Base-by-base conservation (phyloP, 2,113 vertebrate species). In the Megaleporinus macrocephalus region DNA sequence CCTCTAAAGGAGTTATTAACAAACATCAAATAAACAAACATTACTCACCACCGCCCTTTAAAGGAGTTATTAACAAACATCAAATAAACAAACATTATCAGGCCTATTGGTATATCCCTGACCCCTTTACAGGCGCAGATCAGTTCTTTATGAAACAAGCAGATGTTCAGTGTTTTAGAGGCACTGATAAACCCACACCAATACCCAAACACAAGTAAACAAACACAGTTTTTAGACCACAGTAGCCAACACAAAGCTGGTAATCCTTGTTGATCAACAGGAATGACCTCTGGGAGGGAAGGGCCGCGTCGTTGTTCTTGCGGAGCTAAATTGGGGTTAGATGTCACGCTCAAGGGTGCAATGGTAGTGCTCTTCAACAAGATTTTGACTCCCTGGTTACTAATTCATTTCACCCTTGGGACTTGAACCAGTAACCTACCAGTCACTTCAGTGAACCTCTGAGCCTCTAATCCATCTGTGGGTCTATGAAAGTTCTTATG, bases 291-390 rank as follows among this genome's bases (percentile, higher is more conserved):
- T 15, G 29, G 66, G 22, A 24, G 51, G 33, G 5, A 24, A 55
- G 18, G 14, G 33, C 18, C 7, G 14, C 59, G 61, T 68, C 49
- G 41, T 66, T 55, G 47, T 51, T 47, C 44, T 12, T 27, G 74
- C 44, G 16, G 49, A 53, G 47, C n/a, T 18, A 14, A 10, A 77
- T 24, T 53, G 36, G 44, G 74, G 74, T 77, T 57, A 71, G 27
- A 9, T 9, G 62, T 69, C 33, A 61, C 20, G 11, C 36, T 72
- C 41, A 72, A 77, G 44, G 81, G 27, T 20, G 30, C 29, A 0
- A 47, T 12, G 6, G 27, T 30, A 14, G 22, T 75, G 18, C 30
- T 74, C 12, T 30, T 29, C 5, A 53, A 44, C 78, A 55, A 44
- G 66, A 14, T 70, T 55, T 55, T 36, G 30, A 10, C 65, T 41